Evolutionary conservation across 2,888 invertebrate genomes (phyloP), one percentile per base, ranked within the genome.

Genomic region (Epinotia ramella): DNA sequence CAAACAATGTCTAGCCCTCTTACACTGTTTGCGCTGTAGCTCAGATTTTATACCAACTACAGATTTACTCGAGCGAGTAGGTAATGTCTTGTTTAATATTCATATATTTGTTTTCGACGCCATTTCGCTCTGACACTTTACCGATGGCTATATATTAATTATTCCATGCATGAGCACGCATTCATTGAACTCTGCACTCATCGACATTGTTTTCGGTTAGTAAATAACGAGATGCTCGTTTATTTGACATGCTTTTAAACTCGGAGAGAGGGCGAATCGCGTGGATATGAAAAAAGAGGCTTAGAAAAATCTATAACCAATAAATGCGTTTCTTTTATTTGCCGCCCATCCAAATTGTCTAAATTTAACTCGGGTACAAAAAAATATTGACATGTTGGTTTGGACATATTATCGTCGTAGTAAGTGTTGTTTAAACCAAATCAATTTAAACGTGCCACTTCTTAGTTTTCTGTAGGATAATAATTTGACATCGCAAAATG

Each of bases 51-150:
- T 72, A 67, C 60, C n/a, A 46, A 72, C 71, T 65, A 59, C 12
- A 71, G 53, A 64, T 62, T 66, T 84, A 82, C 80, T 83, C 79
- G 81, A 85, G 83, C 85, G 82, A 87, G 84, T 87, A 82, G 87
- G 84, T 87, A 87, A 88, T 86, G 83, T 82, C 84, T 83, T 85
- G 85, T 89, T 91, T 84, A 89, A 89, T 91, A 92, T 92, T 92
- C 91, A 91, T 91, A 87, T 91, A 91, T 91, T 92, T 91, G 91
- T 91, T 91, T 91, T 89, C 84, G 85, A 88, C 85, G 86, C 81
- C 82, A 84, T 84, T 86, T 85, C 84, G 80, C 82, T 80, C 87
- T 85, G 90, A 88, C 91, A 89, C 86, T 89, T 91, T 84, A 91
- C 86, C 80, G 89, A 91, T 92, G 87, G 84, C 80, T 84, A 78